A percentile compares a stretch with the other conserved stretches of the same genome.
These are phyloP conservation scores for Kryptopterus vitreolus DNA, from an alignment of 2,797 vertebrate genomes.

Conservation along the genomic window DNA sequence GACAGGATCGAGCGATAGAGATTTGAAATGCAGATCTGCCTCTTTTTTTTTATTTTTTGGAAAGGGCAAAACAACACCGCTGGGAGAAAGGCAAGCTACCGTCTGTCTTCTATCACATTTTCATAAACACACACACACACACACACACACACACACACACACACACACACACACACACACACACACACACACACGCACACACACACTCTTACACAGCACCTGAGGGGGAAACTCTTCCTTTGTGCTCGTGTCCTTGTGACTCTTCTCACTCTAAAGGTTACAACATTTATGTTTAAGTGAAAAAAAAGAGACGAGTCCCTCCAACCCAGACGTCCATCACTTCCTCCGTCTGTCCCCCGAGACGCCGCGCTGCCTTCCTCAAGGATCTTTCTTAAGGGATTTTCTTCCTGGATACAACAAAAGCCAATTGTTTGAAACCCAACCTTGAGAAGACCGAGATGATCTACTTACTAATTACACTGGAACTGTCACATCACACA, in stretches of 20 bases:
- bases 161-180: constrained; percentile 8
- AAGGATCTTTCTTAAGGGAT: neutral
- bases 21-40: constrained; percentile 38
- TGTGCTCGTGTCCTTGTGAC: constrained; percentile 3
- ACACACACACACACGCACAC: constrained; percentile 14
- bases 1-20: constrained; percentile 21
- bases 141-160: constrained; percentile 15
- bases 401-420: neutral
- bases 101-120: constrained; percentile 17
- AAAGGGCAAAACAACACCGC: constrained; percentile 30
- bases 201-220: neutral
- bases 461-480: neutral
- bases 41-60: constrained; percentile 10
- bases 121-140: constrained; percentile 20
- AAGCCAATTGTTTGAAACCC: neutral
- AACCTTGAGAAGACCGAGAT: neutral
- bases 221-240: constrained; percentile 13
- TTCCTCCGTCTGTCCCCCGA: neutral
- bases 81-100: constrained; percentile 11
- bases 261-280: constrained; percentile 18
- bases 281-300: constrained; percentile 10
- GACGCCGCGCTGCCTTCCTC: neutral
- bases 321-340: constrained; percentile 7
- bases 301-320: neutral
- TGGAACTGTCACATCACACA: neutral